Percentiles rank a stretch among this genome's conserved stretches.
Evolutionary conservation across 2,888 invertebrate species (phyloP).

Genomic region (Sinhomidia bicolor): DNA sequence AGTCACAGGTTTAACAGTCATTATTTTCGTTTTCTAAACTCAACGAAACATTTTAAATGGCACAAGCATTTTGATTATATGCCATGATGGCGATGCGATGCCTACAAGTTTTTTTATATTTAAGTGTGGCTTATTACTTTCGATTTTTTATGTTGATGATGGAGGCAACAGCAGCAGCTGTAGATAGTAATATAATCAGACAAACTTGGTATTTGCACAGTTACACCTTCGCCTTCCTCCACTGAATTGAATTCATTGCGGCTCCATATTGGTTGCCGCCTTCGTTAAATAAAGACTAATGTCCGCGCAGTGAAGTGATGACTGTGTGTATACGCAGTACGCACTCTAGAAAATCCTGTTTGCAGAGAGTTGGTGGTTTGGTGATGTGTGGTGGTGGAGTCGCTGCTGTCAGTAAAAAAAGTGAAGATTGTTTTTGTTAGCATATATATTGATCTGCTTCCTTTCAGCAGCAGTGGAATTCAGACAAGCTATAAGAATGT

Average conservation of each 20-base stretch:
- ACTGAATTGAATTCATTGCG: constrained; percentile 25
- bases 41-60: background rate
- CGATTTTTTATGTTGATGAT: background rate
- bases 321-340: background rate
- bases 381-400: constrained; percentile 6
- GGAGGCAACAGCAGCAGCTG: background rate
- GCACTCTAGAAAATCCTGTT: background rate
- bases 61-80: background rate
- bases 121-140: background rate
- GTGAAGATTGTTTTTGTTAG: constrained; percentile 38
- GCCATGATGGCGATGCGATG: background rate
- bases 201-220: background rate
- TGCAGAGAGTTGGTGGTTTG: background rate
- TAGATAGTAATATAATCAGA: no score
- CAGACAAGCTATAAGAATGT: background rate
- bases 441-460: background rate
- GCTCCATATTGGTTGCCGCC: constrained; percentile 51
- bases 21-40: constrained; percentile 36
- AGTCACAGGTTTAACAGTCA: constrained; percentile 46
- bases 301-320: background rate
- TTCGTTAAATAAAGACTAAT: constrained; percentile 29
- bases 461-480: constrained; percentile 23
- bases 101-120: no score
- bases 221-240: background rate
- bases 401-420: background rate